These are phyloP conservation scores for Patella ulyssiponensis DNA, from an alignment of 2,888 invertebrate species.

Conservation along the genomic window DNA sequence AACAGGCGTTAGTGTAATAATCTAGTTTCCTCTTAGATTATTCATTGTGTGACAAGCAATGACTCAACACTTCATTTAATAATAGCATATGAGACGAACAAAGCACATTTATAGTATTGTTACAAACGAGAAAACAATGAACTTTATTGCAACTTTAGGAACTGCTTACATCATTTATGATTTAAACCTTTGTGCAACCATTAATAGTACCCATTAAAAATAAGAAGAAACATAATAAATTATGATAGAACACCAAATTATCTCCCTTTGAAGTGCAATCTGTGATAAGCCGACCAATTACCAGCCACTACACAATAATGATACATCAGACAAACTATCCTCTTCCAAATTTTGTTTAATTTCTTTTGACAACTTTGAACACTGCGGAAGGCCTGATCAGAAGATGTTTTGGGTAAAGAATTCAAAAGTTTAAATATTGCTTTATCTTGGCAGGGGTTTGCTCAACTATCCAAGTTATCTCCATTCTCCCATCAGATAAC, in stretches of 20 bases:
- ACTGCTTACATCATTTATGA: too few relatives aligned
- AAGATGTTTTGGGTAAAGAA: conserved; percentile 1
- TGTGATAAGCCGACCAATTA: neutral
- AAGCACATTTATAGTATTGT: too few relatives aligned
- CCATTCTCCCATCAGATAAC: neutral
- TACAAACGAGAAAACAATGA: too few relatives aligned
- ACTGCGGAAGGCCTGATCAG: neutral
- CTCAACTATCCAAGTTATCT: neutral
- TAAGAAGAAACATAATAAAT: too few relatives aligned
- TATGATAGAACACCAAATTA: neutral
- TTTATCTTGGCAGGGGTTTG: conserved; percentile 8
- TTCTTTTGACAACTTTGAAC: conserved; percentile 9
- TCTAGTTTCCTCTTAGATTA: too few relatives aligned
- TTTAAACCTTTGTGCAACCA: neutral
- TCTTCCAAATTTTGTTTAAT: conserved; percentile 5
- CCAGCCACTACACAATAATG: conserved; percentile 5
- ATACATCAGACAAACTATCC: conserved; percentile 9
- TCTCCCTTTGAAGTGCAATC: conserved; percentile 3
- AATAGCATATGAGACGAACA: too few relatives aligned
- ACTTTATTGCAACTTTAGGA: too few relatives aligned
- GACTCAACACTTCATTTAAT: too few relatives aligned
- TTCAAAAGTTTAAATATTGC: conserved; percentile 5
- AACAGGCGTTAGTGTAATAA: too few relatives aligned
- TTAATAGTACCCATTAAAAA: neutral
- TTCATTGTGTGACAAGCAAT: too few relatives aligned